phyloP scores from a whole-genome alignment of 2,113 vertebrate species.

The Lepisosteus osseus region DNA sequence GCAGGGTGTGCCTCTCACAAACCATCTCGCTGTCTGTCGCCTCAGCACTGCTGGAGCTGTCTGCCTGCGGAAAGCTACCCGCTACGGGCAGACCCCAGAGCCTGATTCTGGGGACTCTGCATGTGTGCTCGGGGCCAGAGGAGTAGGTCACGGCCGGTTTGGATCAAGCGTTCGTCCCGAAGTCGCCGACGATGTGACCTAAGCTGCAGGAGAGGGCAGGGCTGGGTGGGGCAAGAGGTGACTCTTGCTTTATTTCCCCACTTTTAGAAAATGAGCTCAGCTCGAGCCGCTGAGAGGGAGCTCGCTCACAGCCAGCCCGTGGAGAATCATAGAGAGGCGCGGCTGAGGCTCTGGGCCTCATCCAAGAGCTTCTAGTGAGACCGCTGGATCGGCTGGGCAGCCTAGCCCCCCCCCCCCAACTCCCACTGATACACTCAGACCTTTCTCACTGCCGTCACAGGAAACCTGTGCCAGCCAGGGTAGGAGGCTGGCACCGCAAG shows the following conservation, averaged over 20 bases:
- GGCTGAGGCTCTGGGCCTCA: conserved; percentile 19
- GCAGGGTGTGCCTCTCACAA: conserved; percentile 9
- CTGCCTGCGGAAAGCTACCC: too few species aligned
- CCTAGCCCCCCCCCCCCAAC: conserved; percentile 11
- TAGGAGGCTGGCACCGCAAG: conserved; percentile 9
- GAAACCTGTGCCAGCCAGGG: conserved; percentile 33
- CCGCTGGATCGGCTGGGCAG: conserved; percentile 32
- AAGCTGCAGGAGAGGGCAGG: too few species aligned
- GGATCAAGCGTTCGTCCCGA: conserved; percentile 46
- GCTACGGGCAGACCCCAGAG: too few species aligned
- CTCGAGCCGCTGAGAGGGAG: too few species aligned
- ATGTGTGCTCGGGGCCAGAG: conserved; percentile 17
- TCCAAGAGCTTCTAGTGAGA: conserved; percentile 15
- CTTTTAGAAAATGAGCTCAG: too few species aligned
- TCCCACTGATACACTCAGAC: conserved; percentile 19
- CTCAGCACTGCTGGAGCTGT: too few species aligned
- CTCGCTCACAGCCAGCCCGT: not conserved
- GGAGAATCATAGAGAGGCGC: conserved; percentile 23
- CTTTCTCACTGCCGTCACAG: conserved; percentile 35
- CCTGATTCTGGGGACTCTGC: too few species aligned
- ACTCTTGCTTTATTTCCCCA: too few species aligned
- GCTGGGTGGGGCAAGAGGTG: too few species aligned
- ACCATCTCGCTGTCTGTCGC: not conserved
- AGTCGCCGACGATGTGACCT: too few species aligned
- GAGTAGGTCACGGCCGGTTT: conserved; percentile 45